phyloP scores from a whole-genome alignment of 2,797 vertebrate genomes.

The Tokudaia muenninki region DNA sequence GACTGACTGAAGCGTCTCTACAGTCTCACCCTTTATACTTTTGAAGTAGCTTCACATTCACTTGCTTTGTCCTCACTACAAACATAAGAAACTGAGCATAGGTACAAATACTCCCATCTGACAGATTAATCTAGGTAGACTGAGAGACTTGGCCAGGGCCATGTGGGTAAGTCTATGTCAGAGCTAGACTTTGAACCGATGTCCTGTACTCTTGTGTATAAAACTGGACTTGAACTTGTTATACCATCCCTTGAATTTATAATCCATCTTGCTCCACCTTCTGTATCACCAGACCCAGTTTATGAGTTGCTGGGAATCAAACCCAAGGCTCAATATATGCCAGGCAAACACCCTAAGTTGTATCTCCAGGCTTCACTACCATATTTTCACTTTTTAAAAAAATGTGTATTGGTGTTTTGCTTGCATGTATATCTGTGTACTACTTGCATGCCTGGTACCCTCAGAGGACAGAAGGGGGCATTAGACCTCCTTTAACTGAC shows the following conservation, averaged over 20 bases:
- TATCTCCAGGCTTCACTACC: background rate
- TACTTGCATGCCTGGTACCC: background rate
- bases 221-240: background rate
- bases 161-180: background rate
- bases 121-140: slow-evolving; percentile 19
- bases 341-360: background rate
- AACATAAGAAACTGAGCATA: background rate
- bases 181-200: background rate
- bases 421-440: background rate
- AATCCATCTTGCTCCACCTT: background rate
- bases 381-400: background rate
- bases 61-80: slow-evolving; percentile 41
- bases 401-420: background rate
- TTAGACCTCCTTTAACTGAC: background rate
- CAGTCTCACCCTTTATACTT: background rate
- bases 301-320: background rate
- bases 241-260: background rate
- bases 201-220: background rate
- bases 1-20: background rate
- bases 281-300: background rate
- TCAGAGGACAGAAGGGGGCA: background rate
- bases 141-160: background rate
- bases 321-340: background rate
- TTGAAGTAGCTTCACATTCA: slow-evolving; percentile 33
- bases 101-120: slow-evolving; percentile 22